Evolutionary conservation across 2,797 vertebrate genomes (phyloP).

Genomic region (Australoheros facetus): DNA sequence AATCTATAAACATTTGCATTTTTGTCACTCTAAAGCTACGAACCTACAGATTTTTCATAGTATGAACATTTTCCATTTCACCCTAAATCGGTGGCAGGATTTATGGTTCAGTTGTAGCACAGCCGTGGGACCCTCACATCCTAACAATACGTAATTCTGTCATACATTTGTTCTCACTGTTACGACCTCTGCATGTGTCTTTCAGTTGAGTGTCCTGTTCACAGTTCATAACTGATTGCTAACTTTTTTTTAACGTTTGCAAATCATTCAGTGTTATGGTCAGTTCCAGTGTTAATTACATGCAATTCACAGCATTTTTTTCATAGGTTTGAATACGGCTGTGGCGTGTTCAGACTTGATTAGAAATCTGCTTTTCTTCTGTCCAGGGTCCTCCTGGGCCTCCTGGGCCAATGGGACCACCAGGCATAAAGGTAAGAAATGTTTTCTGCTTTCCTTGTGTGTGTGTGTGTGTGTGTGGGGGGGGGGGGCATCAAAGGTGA

Average conservation of each 20-base stretch:
- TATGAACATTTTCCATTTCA: neutral
- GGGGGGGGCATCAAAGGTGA: neutral
- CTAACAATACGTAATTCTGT: neutral
- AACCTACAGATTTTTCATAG: neutral
- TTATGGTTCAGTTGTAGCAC: neutral
- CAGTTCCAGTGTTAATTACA: neutral
- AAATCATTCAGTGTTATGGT: conserved; percentile 13
- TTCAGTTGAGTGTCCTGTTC: conserved; percentile 32
- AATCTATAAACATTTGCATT: neutral
- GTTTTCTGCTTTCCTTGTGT: neutral
- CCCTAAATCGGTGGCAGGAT: neutral
- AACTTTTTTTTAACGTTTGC: conserved; percentile 1
- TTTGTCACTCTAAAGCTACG: neutral
- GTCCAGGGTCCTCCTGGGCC: conserved; percentile 94
- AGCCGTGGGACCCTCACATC: neutral
- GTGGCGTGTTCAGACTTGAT: neutral
- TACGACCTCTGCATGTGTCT: conserved; percentile 51
- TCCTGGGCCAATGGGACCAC: conserved; percentile 88
- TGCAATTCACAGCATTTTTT: neutral
- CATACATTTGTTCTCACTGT: conserved; percentile 15
- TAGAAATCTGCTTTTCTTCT: conserved; percentile 27
- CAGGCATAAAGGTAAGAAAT: conserved; percentile 88
- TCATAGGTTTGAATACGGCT: neutral
- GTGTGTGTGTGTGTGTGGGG: no score
- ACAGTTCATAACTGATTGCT: conserved; percentile 30